Base-by-base conservation (phyloP, 2,888 invertebrate genomes). In the Tiliacea aurago region DNA sequence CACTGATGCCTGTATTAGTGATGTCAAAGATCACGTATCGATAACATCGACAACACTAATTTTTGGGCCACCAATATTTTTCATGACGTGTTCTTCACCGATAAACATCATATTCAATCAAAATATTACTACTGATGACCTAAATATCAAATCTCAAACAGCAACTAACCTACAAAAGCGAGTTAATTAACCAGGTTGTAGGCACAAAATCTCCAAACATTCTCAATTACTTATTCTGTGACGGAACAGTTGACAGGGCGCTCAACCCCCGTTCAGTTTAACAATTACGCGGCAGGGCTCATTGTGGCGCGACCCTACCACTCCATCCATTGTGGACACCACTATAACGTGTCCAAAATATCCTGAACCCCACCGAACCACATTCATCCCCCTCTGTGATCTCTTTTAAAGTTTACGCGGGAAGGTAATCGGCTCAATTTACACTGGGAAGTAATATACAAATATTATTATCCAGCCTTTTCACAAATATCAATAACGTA, bases 401-500 rank as follows among this genome's bases (percentile, higher is more conserved):
- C 73, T 74, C 63, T 49, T 82, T 78, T 83, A 71, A 67, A 76
- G 65, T 72, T 75, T 37, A 70, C 69, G 71, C 75, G 81, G 83
- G 84, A 78, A 90, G 86, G 84, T 82, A 79, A 88, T 88, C 58
- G 88, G 94, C 53, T 92, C 94, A 91, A 80, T 53, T 74, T 89
- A 93, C 73, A 83, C 74, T 93, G 93, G 95, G 76, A 81, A 89
- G 86, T 87, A 86, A 90, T 92, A 93, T 91, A 95, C 95, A 96
- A 96, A 96, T 96, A 96, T 96, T 96, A 95, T 96, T 96, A 96
- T 95, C 95, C 94, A 91, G 93, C 92, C 93, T 92, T 95, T 94
- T 95, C 94, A 95, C 94, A 95, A 95, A 96, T 96, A 96, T 95
- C 96, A 96, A 95, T 96, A 95, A 95, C 94, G 94, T 95, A 95